Evolutionary conservation across 2,888 invertebrate genomes (phyloP), one percentile per base, ranked within the genome.

Genomic region (Cantharis flavilabris): DNA sequence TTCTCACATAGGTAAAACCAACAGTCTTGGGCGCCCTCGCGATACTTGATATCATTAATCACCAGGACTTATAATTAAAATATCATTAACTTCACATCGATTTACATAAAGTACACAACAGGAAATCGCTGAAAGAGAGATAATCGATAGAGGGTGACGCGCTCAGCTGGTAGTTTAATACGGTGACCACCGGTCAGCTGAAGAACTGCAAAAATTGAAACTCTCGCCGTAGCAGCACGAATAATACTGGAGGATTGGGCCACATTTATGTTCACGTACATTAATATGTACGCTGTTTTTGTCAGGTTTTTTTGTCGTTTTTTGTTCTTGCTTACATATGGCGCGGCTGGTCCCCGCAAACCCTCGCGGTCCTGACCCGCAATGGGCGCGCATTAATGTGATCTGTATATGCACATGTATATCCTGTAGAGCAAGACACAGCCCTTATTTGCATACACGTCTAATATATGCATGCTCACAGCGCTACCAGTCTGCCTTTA

Each of bases 381-480:
- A 81, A 81, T 82, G 82, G 83, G 84, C 82, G 83, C 84, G 81
- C 84, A 80, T 83, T 82, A 82, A 82, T 80, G 77, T 76, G 77
- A 83, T 83, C 80, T 82, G 80, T 81, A 82, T 81, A 82, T 82
- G 71, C 80, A 80, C 78, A 80, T 82, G 82, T 81, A 82, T 83
- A 81, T 82, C 84, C 83, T 82, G 84, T 83, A 80, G 84, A 79
- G 84, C 84, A 85, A 85, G 84, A 85, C 85, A 86, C 74, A 82
- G 81, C 77, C 79, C 79, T 79, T 82, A 84, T 86, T 86, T 86
- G 84, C 86, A 86, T 86, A 84, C 81, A 73, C 79, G 78, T 84
- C 85, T 86, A 86, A 86, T 86, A 84, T 86, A 86, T 86, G 85
- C 85, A 80, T 77, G 82, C 83, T 84, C 85, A 86, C 85, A 85